phyloP scores from a whole-genome alignment of 1,140 invertebrate species.

The Micrasema longulum region DNA sequence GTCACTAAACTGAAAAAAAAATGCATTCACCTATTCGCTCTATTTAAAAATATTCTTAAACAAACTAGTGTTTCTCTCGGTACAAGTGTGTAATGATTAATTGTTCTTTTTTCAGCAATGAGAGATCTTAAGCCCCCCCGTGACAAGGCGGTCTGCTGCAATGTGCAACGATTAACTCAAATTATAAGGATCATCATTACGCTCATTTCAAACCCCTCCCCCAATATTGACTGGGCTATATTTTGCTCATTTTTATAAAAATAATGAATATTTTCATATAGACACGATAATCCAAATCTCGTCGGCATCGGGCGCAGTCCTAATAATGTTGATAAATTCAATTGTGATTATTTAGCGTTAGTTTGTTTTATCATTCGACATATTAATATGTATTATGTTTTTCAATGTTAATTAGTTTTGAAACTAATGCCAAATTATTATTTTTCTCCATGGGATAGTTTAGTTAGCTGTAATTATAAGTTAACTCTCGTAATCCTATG shows the following conservation, averaged over 20 bases:
- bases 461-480: neutral
- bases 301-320: neutral
- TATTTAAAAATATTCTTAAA: too few relatives aligned
- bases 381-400: constrained; percentile 5
- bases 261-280: constrained; percentile 37
- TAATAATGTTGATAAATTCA: constrained; percentile 12
- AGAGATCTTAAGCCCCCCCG: constrained; percentile 37
- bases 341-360: constrained; percentile 35
- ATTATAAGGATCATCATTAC: constrained; percentile 18
- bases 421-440: constrained; percentile 32
- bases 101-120: constrained; percentile 42
- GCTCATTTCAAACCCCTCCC: constrained; percentile 33
- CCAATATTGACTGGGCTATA: constrained; percentile 32
- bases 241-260: constrained; percentile 41
- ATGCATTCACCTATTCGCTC: too few relatives aligned
- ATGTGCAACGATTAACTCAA: constrained; percentile 13
- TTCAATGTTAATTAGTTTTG: constrained; percentile 17
- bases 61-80: too few relatives aligned
- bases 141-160: neutral
- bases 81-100: too few relatives aligned
- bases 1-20: too few relatives aligned
- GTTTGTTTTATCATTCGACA: constrained; percentile 24
- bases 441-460: constrained; percentile 7
- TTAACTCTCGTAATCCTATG: too few relatives aligned
- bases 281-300: constrained; percentile 11